These are phyloP conservation scores for Collichthys lucidus DNA, from an alignment of 2,113 vertebrate species.

Conservation along the genomic window DNA sequence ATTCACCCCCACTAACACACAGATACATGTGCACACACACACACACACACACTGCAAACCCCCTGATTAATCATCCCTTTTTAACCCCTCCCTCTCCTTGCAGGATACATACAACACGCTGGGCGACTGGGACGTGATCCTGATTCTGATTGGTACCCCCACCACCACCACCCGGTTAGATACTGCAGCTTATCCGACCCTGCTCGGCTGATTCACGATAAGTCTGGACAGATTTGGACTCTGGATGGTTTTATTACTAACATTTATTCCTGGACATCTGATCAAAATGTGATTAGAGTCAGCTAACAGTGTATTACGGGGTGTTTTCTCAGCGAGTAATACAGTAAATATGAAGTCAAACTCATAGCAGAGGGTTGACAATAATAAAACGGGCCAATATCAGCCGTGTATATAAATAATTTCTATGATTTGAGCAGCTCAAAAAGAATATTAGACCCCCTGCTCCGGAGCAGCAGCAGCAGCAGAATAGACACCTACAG, in stretches of 20 bases:
- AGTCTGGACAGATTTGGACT: not conserved
- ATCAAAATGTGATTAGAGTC: constrained; percentile 21
- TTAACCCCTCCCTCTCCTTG: constrained; percentile 50
- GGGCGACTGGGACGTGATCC: constrained; percentile 58
- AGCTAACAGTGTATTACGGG: not conserved
- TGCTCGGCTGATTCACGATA: not conserved
- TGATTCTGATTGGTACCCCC: constrained; percentile 56
- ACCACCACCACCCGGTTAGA: not conserved
- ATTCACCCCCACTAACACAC: constrained; percentile 55
- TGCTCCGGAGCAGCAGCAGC: not conserved
- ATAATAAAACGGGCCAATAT: not conserved
- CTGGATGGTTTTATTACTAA: not conserved
- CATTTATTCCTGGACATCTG: not conserved
- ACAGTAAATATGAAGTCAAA: not conserved
- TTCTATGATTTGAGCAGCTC: constrained; percentile 16
- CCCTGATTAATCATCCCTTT: constrained; percentile 66
- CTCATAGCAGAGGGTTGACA: not conserved
- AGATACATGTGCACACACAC: not conserved
- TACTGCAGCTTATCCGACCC: constrained; percentile 32
- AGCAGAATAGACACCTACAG: not conserved
- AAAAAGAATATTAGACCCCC: constrained; percentile 7
- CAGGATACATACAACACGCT: constrained; percentile 21
- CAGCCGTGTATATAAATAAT: not conserved
- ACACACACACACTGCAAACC: constrained; percentile 11
- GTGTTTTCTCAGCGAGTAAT: not conserved